These are phyloP conservation scores for Drosophila subsilvestris DNA, from an alignment of 2,888 invertebrate genomes.

Conservation along the genomic window DNA sequence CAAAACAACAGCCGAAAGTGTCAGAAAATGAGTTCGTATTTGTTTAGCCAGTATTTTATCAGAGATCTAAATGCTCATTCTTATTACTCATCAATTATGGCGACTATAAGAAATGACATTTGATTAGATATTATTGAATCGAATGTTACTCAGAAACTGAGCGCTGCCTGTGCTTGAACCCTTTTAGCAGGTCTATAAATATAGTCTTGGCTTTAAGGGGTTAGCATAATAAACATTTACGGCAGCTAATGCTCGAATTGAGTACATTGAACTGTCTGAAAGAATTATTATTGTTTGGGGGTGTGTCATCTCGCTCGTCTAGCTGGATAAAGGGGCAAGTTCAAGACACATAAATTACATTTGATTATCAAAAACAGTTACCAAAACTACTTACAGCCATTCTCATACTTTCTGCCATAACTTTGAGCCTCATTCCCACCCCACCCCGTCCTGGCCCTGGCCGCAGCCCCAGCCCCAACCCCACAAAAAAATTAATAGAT, in stretches of 20 bases:
- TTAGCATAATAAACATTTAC: slow-evolving; percentile 46
- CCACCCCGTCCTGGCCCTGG: neutral
- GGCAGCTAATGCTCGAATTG: slow-evolving; percentile 28
- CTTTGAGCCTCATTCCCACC: slow-evolving; percentile 8
- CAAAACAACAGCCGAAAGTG: slow-evolving; percentile 3
- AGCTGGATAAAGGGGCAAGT: slow-evolving; percentile 40
- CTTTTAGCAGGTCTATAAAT: slow-evolving; percentile 24
- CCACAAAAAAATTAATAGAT: slow-evolving; percentile 46
- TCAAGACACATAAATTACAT: slow-evolving; percentile 61
- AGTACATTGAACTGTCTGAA: slow-evolving; percentile 37
- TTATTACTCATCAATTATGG: slow-evolving; percentile 45
- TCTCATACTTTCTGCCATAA: slow-evolving; percentile 44
- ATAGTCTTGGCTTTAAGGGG: slow-evolving; percentile 32
- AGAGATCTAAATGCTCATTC: slow-evolving; percentile 23
- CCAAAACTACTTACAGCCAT: slow-evolving; percentile 58
- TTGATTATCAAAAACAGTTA: slow-evolving; percentile 68
- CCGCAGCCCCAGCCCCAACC: slow-evolving; percentile 32
- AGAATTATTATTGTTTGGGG: slow-evolving; percentile 1
- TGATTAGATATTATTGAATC: slow-evolving; percentile 36
- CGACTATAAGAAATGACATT: slow-evolving; percentile 17
- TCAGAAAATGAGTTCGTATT: slow-evolving; percentile 19
- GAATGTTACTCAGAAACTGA: slow-evolving; percentile 17
- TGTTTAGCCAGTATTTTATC: neutral
- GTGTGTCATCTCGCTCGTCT: neutral
- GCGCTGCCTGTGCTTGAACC: neutral